phyloP scores from a whole-genome alignment of 2,888 invertebrate species.

The Hecatera dysodea region DNA sequence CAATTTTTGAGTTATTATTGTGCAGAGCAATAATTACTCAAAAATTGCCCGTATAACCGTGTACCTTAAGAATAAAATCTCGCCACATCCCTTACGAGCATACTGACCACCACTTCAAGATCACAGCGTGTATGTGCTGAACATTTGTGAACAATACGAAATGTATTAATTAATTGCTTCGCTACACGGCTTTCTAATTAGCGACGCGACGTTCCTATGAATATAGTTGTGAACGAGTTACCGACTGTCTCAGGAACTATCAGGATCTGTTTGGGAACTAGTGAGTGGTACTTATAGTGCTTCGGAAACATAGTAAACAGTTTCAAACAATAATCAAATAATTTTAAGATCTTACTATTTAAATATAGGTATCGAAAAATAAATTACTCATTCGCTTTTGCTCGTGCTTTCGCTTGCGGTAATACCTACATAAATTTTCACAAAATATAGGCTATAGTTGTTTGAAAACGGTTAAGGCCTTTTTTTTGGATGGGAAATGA shows the following conservation, averaged over 20 bases:
- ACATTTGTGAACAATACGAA: conserved; percentile 12
- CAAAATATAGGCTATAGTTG: too few relatives aligned
- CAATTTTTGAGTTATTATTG: too few relatives aligned
- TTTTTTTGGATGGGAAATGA: too few relatives aligned
- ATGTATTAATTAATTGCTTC: conserved; percentile 28
- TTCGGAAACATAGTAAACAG: background rate
- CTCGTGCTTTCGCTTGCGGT: too few relatives aligned
- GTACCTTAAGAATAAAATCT: background rate
- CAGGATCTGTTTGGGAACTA: conserved; percentile 3
- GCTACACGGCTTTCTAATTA: conserved; percentile 54
- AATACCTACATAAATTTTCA: too few relatives aligned
- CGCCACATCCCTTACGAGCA: background rate
- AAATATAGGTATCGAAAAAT: background rate
- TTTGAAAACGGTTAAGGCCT: too few relatives aligned
- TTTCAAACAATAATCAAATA: background rate
- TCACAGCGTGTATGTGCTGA: background rate
- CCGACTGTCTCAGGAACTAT: conserved; percentile 8
- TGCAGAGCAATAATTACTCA: too few relatives aligned
- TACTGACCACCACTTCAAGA: conserved; percentile 8
- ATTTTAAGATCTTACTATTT: too few relatives aligned
- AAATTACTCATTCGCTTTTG: too few relatives aligned
- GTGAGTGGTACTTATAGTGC: background rate
- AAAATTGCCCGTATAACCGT: too few relatives aligned
- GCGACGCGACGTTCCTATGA: conserved; percentile 38
- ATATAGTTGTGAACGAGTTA: conserved; percentile 28